phyloP scores from a whole-genome alignment of 2,797 vertebrate genomes.

The Aplochiton taeniatus region DNA sequence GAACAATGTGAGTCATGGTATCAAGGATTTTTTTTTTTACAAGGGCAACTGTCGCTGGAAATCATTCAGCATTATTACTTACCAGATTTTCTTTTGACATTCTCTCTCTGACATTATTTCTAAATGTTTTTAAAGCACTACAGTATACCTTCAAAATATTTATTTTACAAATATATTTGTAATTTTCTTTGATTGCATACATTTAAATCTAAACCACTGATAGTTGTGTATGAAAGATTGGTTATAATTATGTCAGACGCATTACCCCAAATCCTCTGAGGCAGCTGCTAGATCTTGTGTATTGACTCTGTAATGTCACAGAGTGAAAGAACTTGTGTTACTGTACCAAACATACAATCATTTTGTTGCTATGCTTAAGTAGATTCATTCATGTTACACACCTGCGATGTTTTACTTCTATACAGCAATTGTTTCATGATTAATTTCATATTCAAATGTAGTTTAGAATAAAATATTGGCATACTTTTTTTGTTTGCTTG shows the following conservation, averaged over 20 bases:
- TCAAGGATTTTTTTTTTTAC: slow-evolving; percentile 15
- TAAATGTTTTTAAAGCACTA: slow-evolving; percentile 3
- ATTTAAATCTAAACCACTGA: slow-evolving; percentile 25
- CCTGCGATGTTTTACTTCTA: slow-evolving; percentile 9
- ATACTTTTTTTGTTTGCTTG: slow-evolving; percentile 35
- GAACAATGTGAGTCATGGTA: slow-evolving; percentile 41
- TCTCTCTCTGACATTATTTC: slow-evolving; percentile 39
- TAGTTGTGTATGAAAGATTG: slow-evolving; percentile 1
- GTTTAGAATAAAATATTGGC: slow-evolving; percentile 61
- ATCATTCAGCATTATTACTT: slow-evolving; percentile 15
- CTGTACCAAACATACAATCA: slow-evolving; percentile 36
- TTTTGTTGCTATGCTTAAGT: slow-evolving; percentile 61
- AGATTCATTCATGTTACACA: slow-evolving; percentile 22
- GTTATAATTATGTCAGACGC: slow-evolving; percentile 9
- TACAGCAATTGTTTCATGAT: slow-evolving; percentile 49
- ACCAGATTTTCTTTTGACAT: slow-evolving; percentile 12
- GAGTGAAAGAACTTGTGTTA: slow-evolving; percentile 47
- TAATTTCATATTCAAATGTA: slow-evolving; percentile 56
- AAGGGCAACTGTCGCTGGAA: slow-evolving; percentile 39
- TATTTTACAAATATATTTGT: slow-evolving; percentile 17
- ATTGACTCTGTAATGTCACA: slow-evolving; percentile 39
- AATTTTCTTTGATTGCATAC: neutral
- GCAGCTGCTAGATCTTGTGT: slow-evolving; percentile 45
- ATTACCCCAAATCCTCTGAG: slow-evolving; percentile 31
- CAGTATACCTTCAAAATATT: neutral